Evolutionary conservation across 1,140 invertebrate genomes (phyloP).

Genomic region (Seison nebaliae): DNA sequence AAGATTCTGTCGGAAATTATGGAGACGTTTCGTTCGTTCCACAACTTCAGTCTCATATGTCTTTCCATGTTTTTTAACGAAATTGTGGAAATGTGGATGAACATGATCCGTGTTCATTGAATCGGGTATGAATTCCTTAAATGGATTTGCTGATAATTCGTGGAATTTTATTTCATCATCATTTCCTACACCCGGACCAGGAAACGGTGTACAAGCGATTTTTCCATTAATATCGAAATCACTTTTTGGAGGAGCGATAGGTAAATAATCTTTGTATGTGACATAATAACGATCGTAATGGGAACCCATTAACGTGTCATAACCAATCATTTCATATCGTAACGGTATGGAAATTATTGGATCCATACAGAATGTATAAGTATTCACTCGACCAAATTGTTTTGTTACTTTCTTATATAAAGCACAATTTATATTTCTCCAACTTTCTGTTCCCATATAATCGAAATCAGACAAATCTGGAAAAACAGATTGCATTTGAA

Average conservation of each 20-base stretch:
- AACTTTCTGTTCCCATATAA: conserved; percentile 15
- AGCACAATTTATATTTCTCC: conserved; percentile 40
- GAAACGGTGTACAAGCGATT: conserved; percentile 47
- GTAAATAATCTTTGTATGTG: conserved; percentile 45
- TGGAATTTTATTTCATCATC: no score
- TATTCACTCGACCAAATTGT: no score
- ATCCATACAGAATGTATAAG: conserved; percentile 40
- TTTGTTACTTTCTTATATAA: conserved; percentile 42
- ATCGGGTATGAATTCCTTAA: conserved; percentile 53
- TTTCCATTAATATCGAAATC: conserved; percentile 27
- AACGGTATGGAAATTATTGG: conserved; percentile 32
- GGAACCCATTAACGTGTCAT: conserved; percentile 60
- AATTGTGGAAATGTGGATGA: conserved; percentile 45
- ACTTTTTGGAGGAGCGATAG: conserved; percentile 18
- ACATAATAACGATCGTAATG: conserved; percentile 85
- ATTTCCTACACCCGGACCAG: conserved; percentile 50
- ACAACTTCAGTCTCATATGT: conserved; percentile 35
- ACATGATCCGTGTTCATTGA: no score
- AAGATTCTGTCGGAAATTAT: conserved; percentile 56
- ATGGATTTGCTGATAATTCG: conserved; percentile 42
- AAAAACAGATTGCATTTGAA: conserved; percentile 47
- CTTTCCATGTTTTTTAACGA: conserved; percentile 44
- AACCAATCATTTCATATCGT: conserved; percentile 70
- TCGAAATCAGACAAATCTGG: conserved; percentile 48
- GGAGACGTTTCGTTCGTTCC: conserved; percentile 45